Percentiles rank a stretch among this genome's conserved stretches.
phyloP scores from a whole-genome alignment of 2,888 invertebrate species.

The Platycnemis pennipes region DNA sequence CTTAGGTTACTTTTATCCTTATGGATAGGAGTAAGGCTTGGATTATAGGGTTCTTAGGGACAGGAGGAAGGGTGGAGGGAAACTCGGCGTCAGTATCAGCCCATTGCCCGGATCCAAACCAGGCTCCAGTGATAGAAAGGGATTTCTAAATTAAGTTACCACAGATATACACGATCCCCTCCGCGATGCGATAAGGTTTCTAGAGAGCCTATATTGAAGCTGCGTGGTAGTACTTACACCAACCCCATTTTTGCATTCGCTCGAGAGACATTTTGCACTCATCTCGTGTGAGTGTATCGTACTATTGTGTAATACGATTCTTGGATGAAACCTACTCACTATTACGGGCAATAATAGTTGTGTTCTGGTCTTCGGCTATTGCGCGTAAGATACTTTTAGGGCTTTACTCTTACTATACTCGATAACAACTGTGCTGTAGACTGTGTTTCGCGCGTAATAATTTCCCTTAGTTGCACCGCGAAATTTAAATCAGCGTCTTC shows the following conservation, averaged over 20 bases:
- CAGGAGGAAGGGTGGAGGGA: too few species aligned
- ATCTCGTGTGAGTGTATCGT: background rate
- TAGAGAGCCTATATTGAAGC: too few species aligned
- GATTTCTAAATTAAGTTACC: too few species aligned
- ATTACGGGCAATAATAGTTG: background rate
- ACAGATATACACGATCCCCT: too few species aligned
- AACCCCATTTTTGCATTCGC: background rate
- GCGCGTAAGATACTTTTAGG: background rate
- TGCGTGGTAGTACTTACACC: background rate
- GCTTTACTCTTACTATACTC: background rate
- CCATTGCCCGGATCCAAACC: too few species aligned
- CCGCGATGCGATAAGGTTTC: background rate
- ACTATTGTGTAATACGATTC: background rate
- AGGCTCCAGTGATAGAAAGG: too few species aligned
- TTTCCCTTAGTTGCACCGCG: conserved; percentile 70
- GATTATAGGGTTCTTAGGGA: too few species aligned
- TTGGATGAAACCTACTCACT: background rate
- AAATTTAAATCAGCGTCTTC: conserved; percentile 72
- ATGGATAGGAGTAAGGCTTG: too few species aligned
- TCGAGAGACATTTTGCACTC: background rate
- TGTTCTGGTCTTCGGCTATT: background rate
- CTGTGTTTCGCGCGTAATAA: background rate
- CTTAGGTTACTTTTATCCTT: too few species aligned
- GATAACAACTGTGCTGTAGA: background rate
- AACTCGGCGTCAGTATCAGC: too few species aligned